Base-by-base conservation (phyloP, 2,888 invertebrate species). In the Agelastica alni region DNA sequence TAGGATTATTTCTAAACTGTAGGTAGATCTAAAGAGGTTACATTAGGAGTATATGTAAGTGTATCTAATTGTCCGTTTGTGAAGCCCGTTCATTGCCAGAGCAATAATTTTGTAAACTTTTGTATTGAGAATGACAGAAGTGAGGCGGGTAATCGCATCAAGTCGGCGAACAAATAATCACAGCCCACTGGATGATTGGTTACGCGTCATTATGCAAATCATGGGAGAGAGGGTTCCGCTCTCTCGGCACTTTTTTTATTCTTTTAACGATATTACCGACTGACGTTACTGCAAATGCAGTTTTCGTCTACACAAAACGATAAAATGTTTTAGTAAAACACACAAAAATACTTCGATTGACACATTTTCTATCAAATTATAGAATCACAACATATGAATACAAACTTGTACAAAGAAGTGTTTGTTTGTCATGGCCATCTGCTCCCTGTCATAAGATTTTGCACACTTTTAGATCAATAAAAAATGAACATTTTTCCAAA, bases 141-240 rank as follows among this genome's bases (percentile, higher is more conserved):
- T 57, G 62, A 55, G 56, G 59, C 61, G 56, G 42, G 49, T 64
- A 28, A 67, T 65, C 64, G 62, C 59, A 65, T 67, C 62, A 63
- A 63, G 53, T 58, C 61, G 59, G 41, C 54, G 55, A 59, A 57
- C 59, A 63, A 64, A 64, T 62, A 39, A 48, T 31, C 63, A 62
- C 64, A 59, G 61, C 62, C 62, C 65, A 51, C 70, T 71, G 71
- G 66, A 53, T 55, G 55, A 57, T 61, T 56, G 54, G 56, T 56
- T 58, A 56, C 56, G 54, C 52, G 39, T 53, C 54, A 56, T 61
- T 58, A 61, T 58, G 56, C 60, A 61, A 56, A 58, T 61, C 49
- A 47, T 44, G 26, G n/a, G n/a, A 49, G 49, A 49, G 36, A 26
- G 34, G 46, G 47, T 34, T 53, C 47, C 26, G n/a, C n/a, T 47